phyloP scores from a whole-genome alignment of 2,888 invertebrate genomes.

The Kuschelorhynchus macadamiae region DNA sequence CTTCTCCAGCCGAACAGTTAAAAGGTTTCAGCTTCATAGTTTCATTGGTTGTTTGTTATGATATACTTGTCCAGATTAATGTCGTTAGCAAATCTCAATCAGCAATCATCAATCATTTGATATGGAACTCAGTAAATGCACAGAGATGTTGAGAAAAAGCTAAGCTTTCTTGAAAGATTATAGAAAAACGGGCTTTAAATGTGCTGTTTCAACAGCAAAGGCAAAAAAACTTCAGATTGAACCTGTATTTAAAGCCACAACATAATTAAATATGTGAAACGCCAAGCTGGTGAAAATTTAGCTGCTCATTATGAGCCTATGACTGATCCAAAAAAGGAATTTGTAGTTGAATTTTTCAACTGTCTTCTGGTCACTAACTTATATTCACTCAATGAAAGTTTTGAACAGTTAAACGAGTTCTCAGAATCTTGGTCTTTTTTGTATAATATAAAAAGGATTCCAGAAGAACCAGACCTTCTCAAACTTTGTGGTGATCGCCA shows the following conservation, averaged over 20 bases:
- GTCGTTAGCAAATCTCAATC: constrained; percentile 53
- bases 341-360: too few relatives aligned
- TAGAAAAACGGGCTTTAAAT: constrained; percentile 54
- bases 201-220: constrained; percentile 52
- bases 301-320: too few relatives aligned
- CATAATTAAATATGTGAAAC: constrained; percentile 55
- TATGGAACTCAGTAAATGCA: constrained; percentile 50
- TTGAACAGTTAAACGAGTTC: constrained; percentile 34
- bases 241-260: constrained; percentile 55
- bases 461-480: constrained; percentile 15
- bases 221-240: constrained; percentile 57
- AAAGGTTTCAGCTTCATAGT: constrained; percentile 55
- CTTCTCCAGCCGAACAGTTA: constrained; percentile 53
- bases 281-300: constrained; percentile 21
- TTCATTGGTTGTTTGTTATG: constrained; percentile 59
- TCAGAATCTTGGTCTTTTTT: constrained; percentile 35
- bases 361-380: constrained; percentile 6
- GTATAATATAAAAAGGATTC: constrained; percentile 33
- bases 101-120: constrained; percentile 49
- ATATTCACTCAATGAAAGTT: constrained; percentile 25
- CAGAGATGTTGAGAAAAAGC: constrained; percentile 52
- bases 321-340: too few relatives aligned
- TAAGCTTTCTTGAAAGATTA: constrained; percentile 50
- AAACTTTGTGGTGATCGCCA: constrained; percentile 17
- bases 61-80: constrained; percentile 59